Base-by-base conservation (phyloP, 2,113 vertebrate species). In the Barnardius zonarius region DNA sequence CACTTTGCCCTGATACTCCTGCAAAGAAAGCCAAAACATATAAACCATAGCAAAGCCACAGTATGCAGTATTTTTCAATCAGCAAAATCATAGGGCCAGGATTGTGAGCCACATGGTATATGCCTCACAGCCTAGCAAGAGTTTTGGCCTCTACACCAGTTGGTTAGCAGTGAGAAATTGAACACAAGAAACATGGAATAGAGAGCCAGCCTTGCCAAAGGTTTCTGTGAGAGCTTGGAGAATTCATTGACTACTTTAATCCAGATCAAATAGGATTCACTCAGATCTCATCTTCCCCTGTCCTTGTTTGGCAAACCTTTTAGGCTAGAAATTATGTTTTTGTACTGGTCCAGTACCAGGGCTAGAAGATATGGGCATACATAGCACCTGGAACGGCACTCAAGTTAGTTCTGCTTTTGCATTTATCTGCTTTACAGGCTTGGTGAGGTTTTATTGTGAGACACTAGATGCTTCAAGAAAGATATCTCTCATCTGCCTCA, bases 331-430 rank as follows among this genome's bases (percentile, higher is more conserved):
- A 3, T 17, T 17, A 10, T 35, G 24, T 4, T 30, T 66, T 43
- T 80, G 31, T 28, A 11, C 48, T n/a, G 23, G 14, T 8, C 13
- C 31, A 48, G 35, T 18, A 30, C 23, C 33, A 24, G 4, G 6
- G 4, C 2, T 69, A 35, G 30, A 70, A 48, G 30, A 5, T 48
- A 10, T 6, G 8, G 6, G 13, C 2, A 1, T 22, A 3, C 13
- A 2, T 8, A 51, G 7, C 17, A 28, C 23, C 35, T 69, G 68
- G 2, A 13, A 19, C 7, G 17, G 3, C 20, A 48, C 9, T 31
- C 20, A 52, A 83, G 33, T 51, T 16, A 8, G 9, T 86, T 86
- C 44, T 77, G 19, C 17, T 43, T 2, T 22, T 25, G 12, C 1
- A 2, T 35, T 14, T 28, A 27, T 17, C 20, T 3, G 7, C 18